phyloP scores from a whole-genome alignment of 1,140 invertebrate species.

The Meloidogyne floridensis region DNA sequence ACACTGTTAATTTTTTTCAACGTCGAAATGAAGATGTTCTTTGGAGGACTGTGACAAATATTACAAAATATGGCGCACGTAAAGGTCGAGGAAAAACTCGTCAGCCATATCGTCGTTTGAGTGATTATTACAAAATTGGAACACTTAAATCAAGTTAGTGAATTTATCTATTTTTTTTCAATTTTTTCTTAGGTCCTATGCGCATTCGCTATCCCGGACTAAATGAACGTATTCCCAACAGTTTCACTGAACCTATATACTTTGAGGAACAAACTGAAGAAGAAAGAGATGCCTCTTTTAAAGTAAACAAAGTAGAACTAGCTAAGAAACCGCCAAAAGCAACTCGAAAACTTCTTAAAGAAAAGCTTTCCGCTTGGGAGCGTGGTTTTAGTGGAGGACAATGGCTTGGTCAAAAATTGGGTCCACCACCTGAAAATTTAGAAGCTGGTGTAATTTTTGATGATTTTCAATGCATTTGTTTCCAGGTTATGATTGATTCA shows the following conservation, averaged over 20 bases:
- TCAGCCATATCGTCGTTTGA: slow-evolving; percentile 81
- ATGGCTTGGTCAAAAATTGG: slow-evolving; percentile 67
- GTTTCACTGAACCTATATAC: slow-evolving; percentile 44
- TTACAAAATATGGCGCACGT: slow-evolving; percentile 92
- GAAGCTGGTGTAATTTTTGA: slow-evolving; percentile 67
- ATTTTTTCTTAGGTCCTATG: slow-evolving; percentile 70
- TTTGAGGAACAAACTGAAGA: slow-evolving; percentile 61
- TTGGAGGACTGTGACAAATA: slow-evolving; percentile 90
- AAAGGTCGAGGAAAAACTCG: slow-evolving; percentile 85
- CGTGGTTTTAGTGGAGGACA: slow-evolving; percentile 67
- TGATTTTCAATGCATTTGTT: slow-evolving; percentile 67
- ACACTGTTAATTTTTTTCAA: slow-evolving; percentile 65
- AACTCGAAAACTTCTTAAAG: slow-evolving; percentile 39
- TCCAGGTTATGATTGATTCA: slow-evolving; percentile 62
- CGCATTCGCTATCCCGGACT: slow-evolving; percentile 90
- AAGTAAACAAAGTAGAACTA: slow-evolving; percentile 5
- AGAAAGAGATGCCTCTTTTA: slow-evolving; percentile 36
- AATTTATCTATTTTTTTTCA: slow-evolving; percentile 18
- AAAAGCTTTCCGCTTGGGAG: slow-evolving; percentile 65
- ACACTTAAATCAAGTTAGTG: slow-evolving; percentile 49
- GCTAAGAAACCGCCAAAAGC: slow-evolving; percentile 27
- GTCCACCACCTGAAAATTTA: slow-evolving; percentile 65
- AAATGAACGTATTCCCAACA: slow-evolving; percentile 78
- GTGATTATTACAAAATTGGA: slow-evolving; percentile 85
- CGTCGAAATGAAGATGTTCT: slow-evolving; percentile 75